Evolutionary conservation across 2,113 vertebrate genomes (phyloP).

Genomic region (Mustela nigripes): DNA sequence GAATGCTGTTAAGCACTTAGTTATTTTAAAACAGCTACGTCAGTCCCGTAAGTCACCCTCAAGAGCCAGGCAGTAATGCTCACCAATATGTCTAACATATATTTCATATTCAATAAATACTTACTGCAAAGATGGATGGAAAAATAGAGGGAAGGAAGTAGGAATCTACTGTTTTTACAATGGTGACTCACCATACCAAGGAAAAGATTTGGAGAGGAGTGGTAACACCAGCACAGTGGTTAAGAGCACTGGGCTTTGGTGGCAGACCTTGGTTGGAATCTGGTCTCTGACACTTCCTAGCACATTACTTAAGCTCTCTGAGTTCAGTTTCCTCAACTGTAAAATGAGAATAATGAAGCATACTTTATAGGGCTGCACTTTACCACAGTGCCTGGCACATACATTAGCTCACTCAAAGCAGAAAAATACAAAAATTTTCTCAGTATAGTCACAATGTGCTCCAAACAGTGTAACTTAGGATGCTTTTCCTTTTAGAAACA

Average conservation of each 20-base stretch:
- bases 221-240: background rate
- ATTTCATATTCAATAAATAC: constrained; percentile 34
- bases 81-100: background rate
- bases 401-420: background rate
- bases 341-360: background rate
- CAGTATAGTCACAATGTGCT: background rate
- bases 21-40: background rate
- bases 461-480: background rate
- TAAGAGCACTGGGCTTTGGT: background rate
- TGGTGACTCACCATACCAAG: background rate
- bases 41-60: constrained; percentile 3
- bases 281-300: background rate
- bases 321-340: background rate
- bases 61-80: constrained; percentile 22
- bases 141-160: background rate
- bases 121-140: background rate
- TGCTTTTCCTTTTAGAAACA: constrained; percentile 32
- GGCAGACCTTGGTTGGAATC: constrained; percentile 18
- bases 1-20: background rate
- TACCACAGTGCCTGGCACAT: background rate
- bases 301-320: background rate
- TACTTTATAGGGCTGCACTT: background rate
- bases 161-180: background rate
- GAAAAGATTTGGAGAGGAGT: background rate
- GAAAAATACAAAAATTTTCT: background rate